A percentile compares a stretch with the other conserved stretches of the same genome.
Evolutionary conservation across 2,113 vertebrate species (phyloP).

Genomic region (Semnornis frantzii): DNA sequence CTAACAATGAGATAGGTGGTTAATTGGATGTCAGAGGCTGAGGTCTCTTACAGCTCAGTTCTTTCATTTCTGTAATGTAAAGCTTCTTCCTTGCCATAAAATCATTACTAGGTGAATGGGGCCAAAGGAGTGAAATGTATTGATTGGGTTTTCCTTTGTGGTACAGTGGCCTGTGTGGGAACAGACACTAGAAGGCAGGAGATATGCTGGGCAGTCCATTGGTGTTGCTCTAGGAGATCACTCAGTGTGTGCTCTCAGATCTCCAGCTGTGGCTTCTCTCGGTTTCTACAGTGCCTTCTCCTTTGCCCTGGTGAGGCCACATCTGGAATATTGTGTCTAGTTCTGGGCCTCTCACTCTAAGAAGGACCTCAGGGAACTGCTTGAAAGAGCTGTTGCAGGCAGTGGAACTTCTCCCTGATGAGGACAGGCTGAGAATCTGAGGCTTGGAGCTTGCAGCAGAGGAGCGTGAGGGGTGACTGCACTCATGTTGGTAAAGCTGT

Average conservation of each 20-base stretch:
- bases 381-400: too few relatives aligned
- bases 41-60: background rate
- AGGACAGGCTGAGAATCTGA: too few relatives aligned
- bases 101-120: background rate
- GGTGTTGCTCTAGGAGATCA: background rate
- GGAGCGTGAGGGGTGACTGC: too few relatives aligned
- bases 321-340: too few relatives aligned
- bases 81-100: background rate
- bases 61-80: background rate
- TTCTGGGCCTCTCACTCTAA: too few relatives aligned
- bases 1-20: background rate
- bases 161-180: background rate
- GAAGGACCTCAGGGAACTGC: too few relatives aligned
- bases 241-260: background rate
- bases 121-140: background rate
- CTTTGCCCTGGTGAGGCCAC: too few relatives aligned
- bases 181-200: background rate
- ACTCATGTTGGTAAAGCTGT: too few relatives aligned
- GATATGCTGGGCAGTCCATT: background rate
- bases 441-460: too few relatives aligned
- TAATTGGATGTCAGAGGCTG: background rate
- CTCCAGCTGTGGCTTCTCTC: background rate
- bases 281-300: background rate
- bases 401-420: too few relatives aligned
- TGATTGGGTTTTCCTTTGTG: background rate